These are phyloP conservation scores for Sminthurinus aureus DNA, from an alignment of 2,888 invertebrate species.

Conservation along the genomic window DNA sequence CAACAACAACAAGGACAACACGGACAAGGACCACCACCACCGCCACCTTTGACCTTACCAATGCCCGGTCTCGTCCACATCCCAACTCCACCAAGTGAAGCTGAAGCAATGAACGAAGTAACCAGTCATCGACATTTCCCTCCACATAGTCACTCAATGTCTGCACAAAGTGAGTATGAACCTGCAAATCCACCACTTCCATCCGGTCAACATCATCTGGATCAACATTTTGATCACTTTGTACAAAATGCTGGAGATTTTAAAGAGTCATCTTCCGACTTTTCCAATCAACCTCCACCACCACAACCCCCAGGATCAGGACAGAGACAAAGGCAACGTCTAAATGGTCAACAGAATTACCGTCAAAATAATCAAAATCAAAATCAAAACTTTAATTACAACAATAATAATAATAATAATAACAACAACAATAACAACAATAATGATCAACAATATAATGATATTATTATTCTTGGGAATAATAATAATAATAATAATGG, in stretches of 20 bases:
- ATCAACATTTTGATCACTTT: slow-evolving; percentile 50
- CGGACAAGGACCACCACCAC: background rate
- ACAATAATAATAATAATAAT: background rate
- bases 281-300: slow-evolving; percentile 12
- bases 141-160: slow-evolving; percentile 58
- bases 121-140: slow-evolving; percentile 53
- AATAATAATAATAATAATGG: slow-evolving; percentile 11
- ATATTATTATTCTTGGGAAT: background rate
- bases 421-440: background rate
- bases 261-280: slow-evolving; percentile 24
- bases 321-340: background rate
- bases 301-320: background rate
- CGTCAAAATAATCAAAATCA: background rate
- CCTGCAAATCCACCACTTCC: slow-evolving; percentile 59
- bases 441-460: background rate
- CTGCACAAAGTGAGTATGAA: slow-evolving; percentile 55
- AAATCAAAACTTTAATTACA: background rate
- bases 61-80: slow-evolving; percentile 50
- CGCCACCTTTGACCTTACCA: slow-evolving; percentile 38
- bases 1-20: background rate
- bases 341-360: background rate
- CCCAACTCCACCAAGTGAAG: slow-evolving; percentile 49
- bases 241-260: slow-evolving; percentile 49
- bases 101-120: slow-evolving; percentile 48
- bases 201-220: slow-evolving; percentile 45